phyloP scores from a whole-genome alignment of 1,140 invertebrate genomes.

The Drosophila jambulina region DNA sequence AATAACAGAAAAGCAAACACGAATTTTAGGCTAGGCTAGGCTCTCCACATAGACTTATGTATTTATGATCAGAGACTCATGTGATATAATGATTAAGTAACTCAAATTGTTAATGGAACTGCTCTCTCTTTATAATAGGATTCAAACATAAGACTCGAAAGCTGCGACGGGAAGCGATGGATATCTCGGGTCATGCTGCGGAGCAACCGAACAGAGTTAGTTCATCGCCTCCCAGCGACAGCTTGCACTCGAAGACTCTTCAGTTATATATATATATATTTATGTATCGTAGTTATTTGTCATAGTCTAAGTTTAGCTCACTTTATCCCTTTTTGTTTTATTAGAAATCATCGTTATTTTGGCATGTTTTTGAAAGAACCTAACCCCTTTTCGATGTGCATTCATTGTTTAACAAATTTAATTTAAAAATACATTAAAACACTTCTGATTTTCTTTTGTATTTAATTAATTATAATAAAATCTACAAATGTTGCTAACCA shows the following conservation, averaged over 20 bases:
- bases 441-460: conserved; percentile 59
- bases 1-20: conserved; percentile 46
- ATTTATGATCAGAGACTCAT: conserved; percentile 52
- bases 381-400: conserved; percentile 32
- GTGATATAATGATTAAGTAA: conserved; percentile 78
- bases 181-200: background rate
- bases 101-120: conserved; percentile 66
- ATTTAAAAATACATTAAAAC: conserved; percentile 29
- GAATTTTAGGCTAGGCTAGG: conserved; percentile 64
- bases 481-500: conserved; percentile 71
- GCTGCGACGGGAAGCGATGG: conserved; percentile 10
- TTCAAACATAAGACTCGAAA: conserved; percentile 47
- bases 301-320: conserved; percentile 54
- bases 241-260: conserved; percentile 34
- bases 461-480: conserved; percentile 74
- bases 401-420: conserved; percentile 55
- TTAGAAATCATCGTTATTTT: conserved; percentile 20
- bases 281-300: conserved; percentile 57
- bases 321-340: background rate
- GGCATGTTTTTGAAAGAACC: conserved; percentile 34
- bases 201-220: background rate
- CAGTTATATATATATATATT: conserved; percentile 31
- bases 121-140: conserved; percentile 17
- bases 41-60: conserved; percentile 28
- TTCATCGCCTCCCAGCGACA: conserved; percentile 10